Conservation (phyloP, 2,888 invertebrate genomes). For the Siphlonurus alternatus region DNA sequence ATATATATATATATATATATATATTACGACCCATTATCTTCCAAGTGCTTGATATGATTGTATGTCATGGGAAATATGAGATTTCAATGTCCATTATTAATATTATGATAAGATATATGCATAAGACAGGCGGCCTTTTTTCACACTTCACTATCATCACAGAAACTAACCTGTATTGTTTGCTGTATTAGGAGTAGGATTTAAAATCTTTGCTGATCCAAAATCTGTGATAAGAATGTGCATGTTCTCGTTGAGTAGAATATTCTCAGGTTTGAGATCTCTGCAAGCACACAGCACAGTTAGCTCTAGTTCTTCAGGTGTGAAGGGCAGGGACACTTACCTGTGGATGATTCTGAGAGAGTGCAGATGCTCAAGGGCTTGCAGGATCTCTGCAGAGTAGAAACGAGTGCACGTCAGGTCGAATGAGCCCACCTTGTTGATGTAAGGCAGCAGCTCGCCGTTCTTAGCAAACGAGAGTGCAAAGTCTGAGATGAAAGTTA, state of each 20-base stretch:
- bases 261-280: constrained; percentile 96
- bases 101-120: no score
- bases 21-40: no score
- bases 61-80: no score
- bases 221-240: constrained; percentile 95
- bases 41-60: no score
- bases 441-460: constrained; percentile 84
- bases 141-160: no score
- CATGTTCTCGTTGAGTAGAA: constrained; percentile 86
- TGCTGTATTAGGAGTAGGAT: constrained; percentile 7
- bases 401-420: constrained; percentile 78
- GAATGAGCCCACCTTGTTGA: constrained; percentile 80
- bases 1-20: no score
- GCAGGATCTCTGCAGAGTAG: constrained; percentile 85
- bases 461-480: constrained; percentile 88
- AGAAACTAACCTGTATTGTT: no score
- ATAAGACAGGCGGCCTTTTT: no score
- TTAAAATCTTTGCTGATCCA: constrained; percentile 81
- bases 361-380: constrained; percentile 85
- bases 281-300: constrained; percentile 11
- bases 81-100: no score
- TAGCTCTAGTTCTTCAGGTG: neutral
- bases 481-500: constrained; percentile 43
- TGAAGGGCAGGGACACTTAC: constrained; percentile 18
- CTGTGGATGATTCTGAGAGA: constrained; percentile 79